Percentiles rank a stretch among this genome's conserved stretches.
Evolutionary conservation across 2,797 vertebrate species (phyloP).

Genomic region (Phalanger gymnotis): DNA sequence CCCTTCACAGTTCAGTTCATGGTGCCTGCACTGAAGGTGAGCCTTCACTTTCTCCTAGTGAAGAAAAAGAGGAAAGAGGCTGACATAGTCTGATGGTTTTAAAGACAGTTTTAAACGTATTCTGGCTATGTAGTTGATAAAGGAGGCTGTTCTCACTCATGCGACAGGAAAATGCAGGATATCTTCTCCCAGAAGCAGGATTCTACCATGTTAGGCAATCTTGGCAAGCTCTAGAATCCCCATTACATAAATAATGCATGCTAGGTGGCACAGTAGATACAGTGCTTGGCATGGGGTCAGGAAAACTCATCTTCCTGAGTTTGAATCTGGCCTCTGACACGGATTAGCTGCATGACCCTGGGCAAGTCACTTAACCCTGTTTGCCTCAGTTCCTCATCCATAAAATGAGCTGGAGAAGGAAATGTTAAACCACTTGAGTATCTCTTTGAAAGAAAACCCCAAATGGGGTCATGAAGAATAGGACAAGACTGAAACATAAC

Average conservation of each 20-base stretch:
- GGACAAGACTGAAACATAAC: not conserved
- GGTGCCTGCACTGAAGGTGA: not conserved
- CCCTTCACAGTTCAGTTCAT: not conserved
- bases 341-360: not conserved
- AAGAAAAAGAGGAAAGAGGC: not conserved
- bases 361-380: not conserved
- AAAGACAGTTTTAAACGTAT: not conserved
- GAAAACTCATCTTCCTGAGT: not conserved
- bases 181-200: not conserved
- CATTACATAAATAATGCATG: not conserved
- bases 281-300: not conserved
- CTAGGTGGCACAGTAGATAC: not conserved
- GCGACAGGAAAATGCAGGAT: not conserved
- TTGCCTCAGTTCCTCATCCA: not conserved
- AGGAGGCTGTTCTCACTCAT: not conserved
- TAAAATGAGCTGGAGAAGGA: not conserved
- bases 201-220: not conserved
- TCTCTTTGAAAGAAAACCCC: not conserved
- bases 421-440: not conserved
- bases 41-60: not conserved
- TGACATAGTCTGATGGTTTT: not conserved
- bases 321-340: not conserved
- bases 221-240: not conserved
- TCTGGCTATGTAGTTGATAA: not conserved
- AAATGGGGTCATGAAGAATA: not conserved